Evolutionary conservation across 2,797 vertebrate species (phyloP), one percentile per base, ranked within the genome.

Genomic region (Scomberomorus guttatus): DNA sequence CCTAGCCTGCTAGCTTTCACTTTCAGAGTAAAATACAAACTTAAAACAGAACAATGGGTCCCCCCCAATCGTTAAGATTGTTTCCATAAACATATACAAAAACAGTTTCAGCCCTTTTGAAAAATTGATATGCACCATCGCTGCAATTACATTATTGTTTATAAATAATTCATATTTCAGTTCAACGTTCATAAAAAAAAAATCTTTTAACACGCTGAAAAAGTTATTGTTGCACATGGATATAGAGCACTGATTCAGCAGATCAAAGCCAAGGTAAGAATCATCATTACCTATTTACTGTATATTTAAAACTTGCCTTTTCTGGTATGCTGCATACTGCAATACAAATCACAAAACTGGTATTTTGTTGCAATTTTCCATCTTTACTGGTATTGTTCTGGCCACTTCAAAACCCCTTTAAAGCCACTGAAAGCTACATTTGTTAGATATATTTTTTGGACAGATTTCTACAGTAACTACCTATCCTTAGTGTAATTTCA

Each of bases 191-290:
- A 20, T 15, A 52, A 37, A 34, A 34, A 9, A 9, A 34, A 34
- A 9, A 7, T 32, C 34, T 29, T 29, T 29, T 29, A 29, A 37
- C 37, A 22, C 6, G n/a, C 8, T 46, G 1, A n/a, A 63, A 60
- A 32, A 20, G 15, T 32, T 10, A 52, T 14, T 42, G n/a, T 50
- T 39, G 52, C 44, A 44, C 8, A 3, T 27, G 14, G 8, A 13
- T 22, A 29, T 24, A 1, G 56, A 55, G 15, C n/a, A 25, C 13
- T 56, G 24, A 39, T 20, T 27, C 8, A 39, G 20, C 7, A 17
- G 24, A 65, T 64, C 61, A 71, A 74, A 67, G 17, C 15, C 58
- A 32, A 57, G 8, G 42, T 44, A 14, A 66, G 12, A 69, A 44
- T 37, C 5, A 25, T 48, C 13, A 34, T 34, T 48, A 17, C 8